Evolutionary conservation across 2,797 vertebrate species (phyloP).

Genomic region (Syncerus caffer): DNA sequence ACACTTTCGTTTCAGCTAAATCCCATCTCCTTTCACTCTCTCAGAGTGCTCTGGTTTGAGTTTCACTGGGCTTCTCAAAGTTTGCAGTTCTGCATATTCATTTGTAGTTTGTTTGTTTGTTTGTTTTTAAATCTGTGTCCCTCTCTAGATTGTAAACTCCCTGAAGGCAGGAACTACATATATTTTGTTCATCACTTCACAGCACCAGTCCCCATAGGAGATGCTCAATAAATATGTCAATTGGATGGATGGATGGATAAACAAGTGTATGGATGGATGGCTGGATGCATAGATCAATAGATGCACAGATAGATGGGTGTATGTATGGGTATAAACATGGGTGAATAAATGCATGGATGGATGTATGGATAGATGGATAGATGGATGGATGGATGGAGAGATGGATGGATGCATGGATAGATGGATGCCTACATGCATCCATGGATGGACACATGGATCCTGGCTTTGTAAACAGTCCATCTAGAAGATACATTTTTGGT

Average conservation of each 20-base stretch:
- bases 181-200: too few relatives aligned
- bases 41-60: neutral
- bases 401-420: accelerated
- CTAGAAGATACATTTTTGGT: neutral
- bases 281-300: accelerated
- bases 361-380: accelerated
- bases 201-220: neutral
- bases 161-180: neutral
- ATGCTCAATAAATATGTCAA: neutral
- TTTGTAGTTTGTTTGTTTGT: neutral
- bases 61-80: accelerated
- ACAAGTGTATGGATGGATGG: accelerated
- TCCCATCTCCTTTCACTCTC: accelerated
- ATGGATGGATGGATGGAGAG: accelerated
- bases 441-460: neutral
- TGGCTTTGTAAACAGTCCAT: neutral
- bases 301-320: accelerated
- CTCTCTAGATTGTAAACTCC: neutral
- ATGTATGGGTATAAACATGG: neutral
- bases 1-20: neutral
- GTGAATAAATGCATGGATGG: accelerated
- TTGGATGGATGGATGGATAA: neutral
- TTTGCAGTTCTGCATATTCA: accelerated
- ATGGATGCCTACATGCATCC: accelerated
- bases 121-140: neutral